Percentiles rank a stretch among this genome's conserved stretches.
These are phyloP conservation scores for Agrotis exclamationis DNA, from an alignment of 2,888 invertebrate genomes.

Conservation along the genomic window DNA sequence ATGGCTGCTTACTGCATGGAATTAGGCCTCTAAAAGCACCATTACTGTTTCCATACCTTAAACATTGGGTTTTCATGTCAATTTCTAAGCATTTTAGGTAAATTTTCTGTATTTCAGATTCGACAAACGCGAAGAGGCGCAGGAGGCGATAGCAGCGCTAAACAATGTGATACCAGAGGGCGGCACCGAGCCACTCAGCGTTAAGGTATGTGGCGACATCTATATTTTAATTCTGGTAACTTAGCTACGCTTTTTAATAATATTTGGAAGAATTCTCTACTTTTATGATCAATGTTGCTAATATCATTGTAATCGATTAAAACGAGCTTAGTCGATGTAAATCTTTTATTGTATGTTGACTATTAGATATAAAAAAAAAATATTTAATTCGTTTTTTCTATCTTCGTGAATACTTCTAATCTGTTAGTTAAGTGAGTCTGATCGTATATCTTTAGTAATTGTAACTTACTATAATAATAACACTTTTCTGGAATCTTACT, in stretches of 20 bases:
- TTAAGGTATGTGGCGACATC: conserved; percentile 89
- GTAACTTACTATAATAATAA: neutral
- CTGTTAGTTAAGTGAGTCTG: conserved; percentile 8
- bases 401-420: neutral
- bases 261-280: neutral
- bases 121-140: conserved; percentile 97
- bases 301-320: neutral
- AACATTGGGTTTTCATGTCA: no score
- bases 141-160: conserved; percentile 96
- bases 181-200: conserved; percentile 95
- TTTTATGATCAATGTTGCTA: conserved; percentile 18
- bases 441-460: neutral
- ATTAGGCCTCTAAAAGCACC: no score
- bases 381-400: no score
- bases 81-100: no score
- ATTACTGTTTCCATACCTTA: no score
- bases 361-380: no score
- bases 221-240: neutral
- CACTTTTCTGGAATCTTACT: neutral
- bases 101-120: conserved; percentile 90
- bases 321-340: conserved; percentile 10
- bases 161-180: conserved; percentile 97
- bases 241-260: neutral
- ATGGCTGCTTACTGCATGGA: no score
- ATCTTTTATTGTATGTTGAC: neutral